Conservation (phyloP, 2,888 invertebrate species). For the Drosophila lacicola region DNA sequence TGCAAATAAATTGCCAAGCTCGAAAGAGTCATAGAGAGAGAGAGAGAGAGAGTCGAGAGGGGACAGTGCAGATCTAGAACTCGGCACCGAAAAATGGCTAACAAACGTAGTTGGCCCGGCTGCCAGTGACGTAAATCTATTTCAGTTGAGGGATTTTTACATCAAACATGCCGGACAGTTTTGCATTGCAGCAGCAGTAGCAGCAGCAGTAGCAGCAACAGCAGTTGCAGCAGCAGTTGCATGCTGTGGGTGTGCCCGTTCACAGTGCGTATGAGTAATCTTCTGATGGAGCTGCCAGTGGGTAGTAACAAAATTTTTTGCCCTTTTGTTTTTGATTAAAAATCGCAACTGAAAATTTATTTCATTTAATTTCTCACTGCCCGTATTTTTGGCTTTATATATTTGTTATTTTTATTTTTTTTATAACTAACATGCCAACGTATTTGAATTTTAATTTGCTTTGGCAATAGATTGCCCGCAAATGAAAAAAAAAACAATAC, state of each 20-base stretch:
- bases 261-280: constrained; percentile 68
- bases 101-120: constrained; percentile 59
- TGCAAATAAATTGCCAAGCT: constrained; percentile 70
- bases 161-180: constrained; percentile 80
- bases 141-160: constrained; percentile 80
- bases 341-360: constrained; percentile 63
- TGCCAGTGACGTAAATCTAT: constrained; percentile 81
- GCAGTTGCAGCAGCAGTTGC: constrained; percentile 26
- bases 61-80: constrained; percentile 8
- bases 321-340: constrained; percentile 63
- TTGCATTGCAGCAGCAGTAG: constrained; percentile 49
- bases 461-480: constrained; percentile 47
- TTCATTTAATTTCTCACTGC: constrained; percentile 65
- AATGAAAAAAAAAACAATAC: constrained; percentile 17
- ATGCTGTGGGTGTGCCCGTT: constrained; percentile 45
- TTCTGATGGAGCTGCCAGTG: constrained; percentile 32
- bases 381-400: constrained; percentile 31
- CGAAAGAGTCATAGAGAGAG: constrained; percentile 18
- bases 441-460: constrained; percentile 74
- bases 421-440: constrained; percentile 49
- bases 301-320: constrained; percentile 20
- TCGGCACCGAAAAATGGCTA: constrained; percentile 52
- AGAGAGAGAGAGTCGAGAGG: constrained; percentile 4
- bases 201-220: constrained; percentile 1
- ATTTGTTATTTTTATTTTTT: constrained; percentile 18